phyloP scores from a whole-genome alignment of 2,113 vertebrate species.

The Electrona antarctica region DNA sequence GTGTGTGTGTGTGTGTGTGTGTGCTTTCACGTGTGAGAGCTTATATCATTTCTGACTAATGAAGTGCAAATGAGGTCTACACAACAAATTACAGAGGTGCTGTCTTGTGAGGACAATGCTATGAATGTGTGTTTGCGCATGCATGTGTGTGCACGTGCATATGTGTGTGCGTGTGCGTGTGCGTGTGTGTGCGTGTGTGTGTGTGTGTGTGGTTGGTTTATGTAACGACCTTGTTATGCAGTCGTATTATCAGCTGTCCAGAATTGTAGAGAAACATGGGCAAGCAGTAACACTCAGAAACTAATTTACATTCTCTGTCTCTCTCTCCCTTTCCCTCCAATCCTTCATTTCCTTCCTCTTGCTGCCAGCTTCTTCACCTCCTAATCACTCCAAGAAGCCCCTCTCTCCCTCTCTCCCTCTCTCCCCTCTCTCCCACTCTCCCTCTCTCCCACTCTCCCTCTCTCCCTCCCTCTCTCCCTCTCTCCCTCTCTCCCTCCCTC shows the following conservation, averaged over 20 bases:
- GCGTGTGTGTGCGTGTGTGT: neutral
- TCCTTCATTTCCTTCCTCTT: too few relatives aligned
- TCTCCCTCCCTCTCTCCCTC: too few relatives aligned
- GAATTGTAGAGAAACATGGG: conserved; percentile 38
- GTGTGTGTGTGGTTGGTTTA: conserved; percentile 22
- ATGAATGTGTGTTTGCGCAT: neutral
- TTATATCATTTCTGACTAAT: too few relatives aligned
- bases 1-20: neutral
- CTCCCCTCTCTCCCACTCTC: conserved; percentile 23
- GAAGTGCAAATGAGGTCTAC: too few relatives aligned
- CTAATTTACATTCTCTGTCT: too few relatives aligned
- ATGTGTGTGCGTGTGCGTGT: neutral
- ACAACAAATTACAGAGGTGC: too few relatives aligned
- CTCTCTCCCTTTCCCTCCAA: too few relatives aligned
- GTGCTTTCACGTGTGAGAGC: neutral
- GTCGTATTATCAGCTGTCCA: conserved; percentile 55
- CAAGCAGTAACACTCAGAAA: conserved; percentile 23
- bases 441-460: conserved; percentile 22
- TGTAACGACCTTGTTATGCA: conserved; percentile 57
- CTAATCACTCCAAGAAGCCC: neutral
- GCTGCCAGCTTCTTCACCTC: too few relatives aligned
- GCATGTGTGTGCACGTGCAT: neutral
- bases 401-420: conserved; percentile 21
- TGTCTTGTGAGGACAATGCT: neutral
- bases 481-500: too few relatives aligned